Evolutionary conservation across 2,888 invertebrate genomes (phyloP).

Genomic region (Pachymerium ferrugineum): DNA sequence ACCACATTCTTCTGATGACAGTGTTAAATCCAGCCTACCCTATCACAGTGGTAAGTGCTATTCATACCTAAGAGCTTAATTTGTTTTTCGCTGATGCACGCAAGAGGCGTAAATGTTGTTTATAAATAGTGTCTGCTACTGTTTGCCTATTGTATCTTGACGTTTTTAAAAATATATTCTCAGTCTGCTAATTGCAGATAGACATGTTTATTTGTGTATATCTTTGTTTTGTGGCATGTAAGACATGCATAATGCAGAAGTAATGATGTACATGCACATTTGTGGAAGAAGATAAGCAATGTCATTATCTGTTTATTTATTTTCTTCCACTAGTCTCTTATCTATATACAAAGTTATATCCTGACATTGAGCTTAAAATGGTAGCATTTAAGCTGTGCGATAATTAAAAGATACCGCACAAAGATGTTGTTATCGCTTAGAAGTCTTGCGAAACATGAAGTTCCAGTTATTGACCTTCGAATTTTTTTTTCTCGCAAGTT

Average conservation of each 20-base stretch:
- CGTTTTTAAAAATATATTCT: neutral
- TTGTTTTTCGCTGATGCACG: neutral
- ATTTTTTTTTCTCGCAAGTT: no score
- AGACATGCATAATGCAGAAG: neutral
- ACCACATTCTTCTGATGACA: slow-evolving; percentile 94
- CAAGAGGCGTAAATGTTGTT: neutral
- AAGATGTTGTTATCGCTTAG: neutral
- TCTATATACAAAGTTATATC: neutral
- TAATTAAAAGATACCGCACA: neutral
- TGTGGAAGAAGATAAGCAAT: neutral
- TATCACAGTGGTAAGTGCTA: slow-evolving; percentile 90
- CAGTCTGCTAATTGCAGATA: slow-evolving; percentile 2
- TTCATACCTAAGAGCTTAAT: neutral
- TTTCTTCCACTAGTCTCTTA: neutral
- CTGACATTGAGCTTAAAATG: neutral
- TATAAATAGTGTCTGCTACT: neutral
- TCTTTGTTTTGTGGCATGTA: neutral
- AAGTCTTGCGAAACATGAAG: neutral
- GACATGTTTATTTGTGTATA: slow-evolving; percentile 3
- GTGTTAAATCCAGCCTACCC: slow-evolving; percentile 98
- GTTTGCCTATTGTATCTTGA: neutral
- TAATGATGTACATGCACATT: slow-evolving; percentile 3
- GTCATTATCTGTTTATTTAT: slow-evolving; percentile 15
- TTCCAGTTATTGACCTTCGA: neutral
- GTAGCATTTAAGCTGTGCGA: neutral